Conservation (phyloP, 2,888 invertebrate genomes). For the Augiades crinisus region DNA sequence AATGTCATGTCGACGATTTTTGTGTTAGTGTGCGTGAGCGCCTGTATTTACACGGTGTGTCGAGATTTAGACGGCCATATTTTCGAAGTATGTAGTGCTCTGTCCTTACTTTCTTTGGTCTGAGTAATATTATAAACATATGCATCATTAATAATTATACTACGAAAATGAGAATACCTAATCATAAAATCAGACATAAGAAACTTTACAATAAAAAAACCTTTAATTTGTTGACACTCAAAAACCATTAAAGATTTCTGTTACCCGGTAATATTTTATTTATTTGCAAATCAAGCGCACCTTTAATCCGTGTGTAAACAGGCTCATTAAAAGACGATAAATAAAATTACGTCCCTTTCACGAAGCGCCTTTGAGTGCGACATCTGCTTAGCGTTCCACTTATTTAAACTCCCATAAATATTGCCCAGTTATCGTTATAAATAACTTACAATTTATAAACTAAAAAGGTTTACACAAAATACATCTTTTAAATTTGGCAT, state of each 20-base stretch:
- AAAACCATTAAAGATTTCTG: neutral
- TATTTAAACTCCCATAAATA: slow-evolving; percentile 64
- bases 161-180: too few relatives aligned
- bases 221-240: too few relatives aligned
- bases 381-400: slow-evolving; percentile 59
- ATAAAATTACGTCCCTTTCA: slow-evolving; percentile 75
- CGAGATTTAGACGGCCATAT: too few relatives aligned
- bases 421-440: slow-evolving; percentile 53
- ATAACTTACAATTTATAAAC: slow-evolving; percentile 38
- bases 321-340: slow-evolving; percentile 77
- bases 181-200: too few relatives aligned
- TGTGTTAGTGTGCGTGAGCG: too few relatives aligned
- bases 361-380: slow-evolving; percentile 56
- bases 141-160: too few relatives aligned
- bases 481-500: slow-evolving; percentile 47
- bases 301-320: slow-evolving; percentile 50
- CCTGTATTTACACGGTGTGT: too few relatives aligned
- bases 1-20: too few relatives aligned
- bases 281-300: slow-evolving; percentile 31
- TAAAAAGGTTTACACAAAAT: slow-evolving; percentile 32
- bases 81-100: too few relatives aligned
- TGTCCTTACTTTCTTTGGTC: too few relatives aligned
- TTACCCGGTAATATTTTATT: slow-evolving; percentile 16
- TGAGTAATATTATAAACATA: too few relatives aligned
- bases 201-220: too few relatives aligned